Base-by-base conservation (phyloP, 2,797 vertebrate genomes). In the Trematomus bernacchii region DNA sequence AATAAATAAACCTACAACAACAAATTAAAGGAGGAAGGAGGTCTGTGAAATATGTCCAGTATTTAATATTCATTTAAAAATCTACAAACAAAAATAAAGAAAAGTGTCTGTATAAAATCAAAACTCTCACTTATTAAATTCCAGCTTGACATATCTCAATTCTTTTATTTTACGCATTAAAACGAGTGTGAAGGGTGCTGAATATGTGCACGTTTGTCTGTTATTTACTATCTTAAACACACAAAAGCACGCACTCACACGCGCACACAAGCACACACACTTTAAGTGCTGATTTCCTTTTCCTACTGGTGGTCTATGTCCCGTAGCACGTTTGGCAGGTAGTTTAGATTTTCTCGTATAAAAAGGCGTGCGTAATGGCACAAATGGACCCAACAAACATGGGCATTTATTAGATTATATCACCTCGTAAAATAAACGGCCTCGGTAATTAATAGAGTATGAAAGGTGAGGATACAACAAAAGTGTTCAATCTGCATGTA, bases 361-460 rank as follows among this genome's bases (percentile, higher is more conserved):
- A 91, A 37, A 85, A 85, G 55, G 64, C 46, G 68, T 70, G 79
- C 66, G 66, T 73, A 85, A 80, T 61, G 59, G 72, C 50, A 58
- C 74, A 40, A 76, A 77, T 58, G 71, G 65, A 77, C 67, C 62
- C 70, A 82, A 71, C 79, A 86, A 86, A 89, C 82, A 83, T 82
- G 79, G 59, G 76, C 78, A 80, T 83, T 82, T 91, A 90, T 92
- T 92, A 87, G 88, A 92, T 89, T 91, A 93, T 90, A 89, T 82
- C 90, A 89, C 89, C 91, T 88, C 88, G 52, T 91, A 93, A 94
- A 94, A 90, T 91, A 87, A 90, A 93, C 86, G 71, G 71, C 82
- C 75, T 79, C 14, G 9, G 65, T 87, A 88, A 94, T 93, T 88
- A 91, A 83, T 89, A 77, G 86, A 80, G 74, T 57, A 62, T 65